phyloP scores from a whole-genome alignment of 1,140 invertebrate genomes.

The Notospermus geniculatus region DNA sequence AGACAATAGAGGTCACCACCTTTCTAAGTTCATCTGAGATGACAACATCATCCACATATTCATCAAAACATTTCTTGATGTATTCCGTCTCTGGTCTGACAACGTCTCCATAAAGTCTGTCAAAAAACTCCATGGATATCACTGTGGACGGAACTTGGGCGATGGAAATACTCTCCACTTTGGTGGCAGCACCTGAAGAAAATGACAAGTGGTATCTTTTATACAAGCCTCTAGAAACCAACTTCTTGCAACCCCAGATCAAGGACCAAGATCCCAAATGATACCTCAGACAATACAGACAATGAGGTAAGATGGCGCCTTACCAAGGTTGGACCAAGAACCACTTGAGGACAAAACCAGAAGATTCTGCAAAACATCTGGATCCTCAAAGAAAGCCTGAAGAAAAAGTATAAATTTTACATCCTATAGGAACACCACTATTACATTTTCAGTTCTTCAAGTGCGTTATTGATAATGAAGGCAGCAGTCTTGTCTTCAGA shows the following conservation, averaged over 20 bases:
- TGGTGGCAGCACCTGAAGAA: slow-evolving; percentile 32
- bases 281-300: too few species aligned
- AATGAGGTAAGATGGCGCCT: too few species aligned
- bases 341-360: slow-evolving; percentile 30
- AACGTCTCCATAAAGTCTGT: slow-evolving; percentile 59
- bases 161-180: slow-evolving; percentile 39
- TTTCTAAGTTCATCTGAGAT: slow-evolving; percentile 62
- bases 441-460: too few species aligned
- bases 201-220: slow-evolving; percentile 4
- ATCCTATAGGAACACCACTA: neutral
- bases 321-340: slow-evolving; percentile 32
- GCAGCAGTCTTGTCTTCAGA: too few species aligned
- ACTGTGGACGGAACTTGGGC: slow-evolving; percentile 60
- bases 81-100: slow-evolving; percentile 56
- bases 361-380: slow-evolving; percentile 36
- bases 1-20: too few species aligned
- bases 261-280: too few species aligned
- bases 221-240: neutral
- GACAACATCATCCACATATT: slow-evolving; percentile 59
- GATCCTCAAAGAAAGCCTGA: slow-evolving; percentile 48
- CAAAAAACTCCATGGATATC: slow-evolving; percentile 63
- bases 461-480: too few species aligned
- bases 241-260: neutral
- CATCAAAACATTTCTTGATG: slow-evolving; percentile 62
- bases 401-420: slow-evolving; percentile 20